Evolutionary conservation across 2,797 vertebrate genomes (phyloP), one percentile per base, ranked within the genome.

Genomic region (Channa striata): DNA sequence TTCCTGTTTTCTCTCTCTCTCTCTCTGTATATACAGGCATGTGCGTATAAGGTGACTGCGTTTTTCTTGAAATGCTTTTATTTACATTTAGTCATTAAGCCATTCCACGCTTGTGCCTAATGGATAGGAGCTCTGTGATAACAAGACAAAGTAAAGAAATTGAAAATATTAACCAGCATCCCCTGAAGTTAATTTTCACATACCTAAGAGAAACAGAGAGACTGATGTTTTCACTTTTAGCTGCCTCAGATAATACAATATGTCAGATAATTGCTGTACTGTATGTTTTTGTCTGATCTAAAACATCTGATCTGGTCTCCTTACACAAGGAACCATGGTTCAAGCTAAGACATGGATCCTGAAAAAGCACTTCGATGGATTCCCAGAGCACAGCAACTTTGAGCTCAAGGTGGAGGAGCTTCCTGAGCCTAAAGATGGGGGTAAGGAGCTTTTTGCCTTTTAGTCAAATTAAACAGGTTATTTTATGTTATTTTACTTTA

Each of bases 361-460:
- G 68, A 92, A 85, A 86, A 94, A 95, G 53, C 93, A 96, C 64
- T 99, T 99, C 81, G 91, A 95, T 0, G 94, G 95, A 56, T 88
- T 89, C 58, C 96, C 97, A 11, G 95, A 93, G 82, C 34, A 64
- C 8, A 91, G 89, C 1, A 62, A 99, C 88, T 97, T 99, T 48
- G 92, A 96, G 54, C 80, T 98, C 33, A 95, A 92, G 80, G 78
- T 89, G 17, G 91, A 93, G 72, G 90, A 96, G 65, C 91, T 99
- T 1, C 93, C 94, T 13, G 86, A 93, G 33, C 92, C 95, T 11
- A 95, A 93, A 81, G 84, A 97, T 94, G 96, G 96, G 92, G 96
- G 97, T 96, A 56, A 52, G 51, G 19, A 4, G 5, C 47, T 12
- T 13, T 57, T n/a, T 42, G 0, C 40, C 6, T 36, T 0, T 17